Evolutionary conservation across 2,113 vertebrate species (phyloP), one percentile per base, ranked within the genome.

Genomic region (Callospermophilus lateralis): DNA sequence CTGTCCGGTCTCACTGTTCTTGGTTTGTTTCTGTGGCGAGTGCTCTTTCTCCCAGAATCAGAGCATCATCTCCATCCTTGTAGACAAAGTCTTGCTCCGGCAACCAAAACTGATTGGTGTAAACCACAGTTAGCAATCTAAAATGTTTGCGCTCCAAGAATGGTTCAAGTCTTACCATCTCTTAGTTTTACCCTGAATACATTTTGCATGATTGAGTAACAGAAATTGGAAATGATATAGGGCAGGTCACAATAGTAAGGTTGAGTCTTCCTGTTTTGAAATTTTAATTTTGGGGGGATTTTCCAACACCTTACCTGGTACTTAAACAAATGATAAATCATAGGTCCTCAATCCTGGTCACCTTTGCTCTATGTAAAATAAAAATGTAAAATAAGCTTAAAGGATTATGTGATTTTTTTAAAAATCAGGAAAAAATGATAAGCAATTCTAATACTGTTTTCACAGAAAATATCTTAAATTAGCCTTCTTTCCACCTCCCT

Each of bases 351-450:
- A 22, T 94, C 4, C 12, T 61, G 16, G 22, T 61, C 28, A 65
- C 61, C 15, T 80, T 70, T 87, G 6, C 26, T 15, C 30, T n/a
- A n/a, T 17, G 48, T 65, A 93, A 72, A 67, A 85, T 63, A 89
- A 94, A 84, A 83, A 58, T 19, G 1, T 77, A 53, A 94, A 92
- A 73, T 86, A 51, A 92, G 37, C 3, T 19, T 86, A 95, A 30
- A 74, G 32, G 5, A 39, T 61, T 9, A 20, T 45, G 19, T 77
- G 42, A 72, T 15, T 22, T 73, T 22, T 67, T 77, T n/a, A 34
- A n/a, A 88, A 77, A 68, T 19, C 8, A 61, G 12, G 53, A 72
- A 78, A 95, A 77, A 86, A 81, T 26, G 73, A 77, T 77, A 28
- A 72, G 32, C 37, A 8, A 63, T 51, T 85, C 39, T 65, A 72